phyloP scores from a whole-genome alignment of 2,113 vertebrate genomes.

The Leiothrix lutea region DNA sequence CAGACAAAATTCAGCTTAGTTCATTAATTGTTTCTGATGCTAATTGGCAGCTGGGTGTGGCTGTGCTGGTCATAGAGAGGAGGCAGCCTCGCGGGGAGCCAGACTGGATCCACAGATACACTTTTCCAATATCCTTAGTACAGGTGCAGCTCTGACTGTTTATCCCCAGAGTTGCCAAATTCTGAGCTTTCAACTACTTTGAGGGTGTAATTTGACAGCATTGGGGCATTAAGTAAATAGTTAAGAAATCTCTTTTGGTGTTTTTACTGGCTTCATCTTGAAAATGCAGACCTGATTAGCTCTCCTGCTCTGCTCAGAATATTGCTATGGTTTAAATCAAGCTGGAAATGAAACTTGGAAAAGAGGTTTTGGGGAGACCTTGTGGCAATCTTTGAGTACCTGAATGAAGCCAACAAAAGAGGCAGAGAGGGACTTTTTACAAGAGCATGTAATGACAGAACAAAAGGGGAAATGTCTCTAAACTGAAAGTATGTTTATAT shows the following conservation, averaged over 20 bases:
- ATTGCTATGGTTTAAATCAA: not conserved
- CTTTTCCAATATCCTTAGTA: not conserved
- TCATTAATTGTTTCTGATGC: not conserved
- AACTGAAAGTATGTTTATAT: not conserved
- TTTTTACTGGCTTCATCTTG: not conserved
- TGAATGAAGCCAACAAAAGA: not conserved
- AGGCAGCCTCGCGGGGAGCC: not conserved
- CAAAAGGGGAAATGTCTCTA: not conserved
- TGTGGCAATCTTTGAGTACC: not conserved
- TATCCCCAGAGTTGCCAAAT: not conserved
- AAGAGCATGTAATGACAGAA: no score
- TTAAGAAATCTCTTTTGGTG: not conserved
- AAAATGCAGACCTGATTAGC: not conserved
- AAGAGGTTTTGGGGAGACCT: not conserved
- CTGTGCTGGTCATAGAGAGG: not conserved
- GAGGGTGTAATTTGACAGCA: not conserved
- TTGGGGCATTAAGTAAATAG: not conserved
- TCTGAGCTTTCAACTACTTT: accelerated
- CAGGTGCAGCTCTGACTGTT: accelerated
- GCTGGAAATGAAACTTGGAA: not conserved
- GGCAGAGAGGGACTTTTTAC: not conserved
- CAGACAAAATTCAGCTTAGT: not conserved
- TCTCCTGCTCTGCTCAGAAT: not conserved
- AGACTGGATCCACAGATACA: not conserved
- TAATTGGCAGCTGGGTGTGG: not conserved